Base-by-base conservation (phyloP, 2,888 invertebrate species). In the Callyntrura sp. region DNA sequence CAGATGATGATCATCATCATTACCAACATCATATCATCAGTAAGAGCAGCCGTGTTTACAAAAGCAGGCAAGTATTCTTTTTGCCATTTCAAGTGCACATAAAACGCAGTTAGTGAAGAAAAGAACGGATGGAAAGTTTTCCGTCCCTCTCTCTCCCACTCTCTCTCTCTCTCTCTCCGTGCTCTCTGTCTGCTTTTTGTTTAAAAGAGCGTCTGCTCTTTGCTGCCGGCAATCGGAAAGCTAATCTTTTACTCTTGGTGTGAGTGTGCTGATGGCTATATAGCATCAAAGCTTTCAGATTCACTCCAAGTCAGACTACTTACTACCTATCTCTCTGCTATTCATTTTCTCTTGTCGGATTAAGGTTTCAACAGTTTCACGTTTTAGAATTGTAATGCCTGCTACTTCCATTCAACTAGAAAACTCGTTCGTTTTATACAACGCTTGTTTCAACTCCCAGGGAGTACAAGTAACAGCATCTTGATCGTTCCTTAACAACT, bases 331-430 rank as follows among this genome's bases (percentile, higher is more conserved):
- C 62, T 48, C 23, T 48, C 23, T 68, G 83, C 68, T 76, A 85
- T 85, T 85, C 73, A 70, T 85, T 70, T 76, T 85, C 85, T 55
- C 48, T 76, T 76, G 85, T 85, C 76, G 85, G 85, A 85, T 85
- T 76, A 85, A 45, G 76, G 85, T 85, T 85, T 85, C 85, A 85
- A 73, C 85, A 73, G 57, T 70, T 84, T 60, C 23, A 62, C 62
- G 68, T 43, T 82, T 45, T 43, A 23, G 81, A 82, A 60, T 73
- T 48, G 48, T 14, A 48, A 12, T n/a, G 20, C 6, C 57, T 28
- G 25, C 78, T 55, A 25, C 25, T n/a, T 14, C 25, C 9, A 20
- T 57, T 79, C 14, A 9, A 35, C 35, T 35, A 35, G 35, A 35
- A 35, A 14, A 14, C 25, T 25, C 57, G 25, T 25, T 28, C 35